phyloP scores from a whole-genome alignment of 2,113 vertebrate species.

The Morone chrysops region DNA sequence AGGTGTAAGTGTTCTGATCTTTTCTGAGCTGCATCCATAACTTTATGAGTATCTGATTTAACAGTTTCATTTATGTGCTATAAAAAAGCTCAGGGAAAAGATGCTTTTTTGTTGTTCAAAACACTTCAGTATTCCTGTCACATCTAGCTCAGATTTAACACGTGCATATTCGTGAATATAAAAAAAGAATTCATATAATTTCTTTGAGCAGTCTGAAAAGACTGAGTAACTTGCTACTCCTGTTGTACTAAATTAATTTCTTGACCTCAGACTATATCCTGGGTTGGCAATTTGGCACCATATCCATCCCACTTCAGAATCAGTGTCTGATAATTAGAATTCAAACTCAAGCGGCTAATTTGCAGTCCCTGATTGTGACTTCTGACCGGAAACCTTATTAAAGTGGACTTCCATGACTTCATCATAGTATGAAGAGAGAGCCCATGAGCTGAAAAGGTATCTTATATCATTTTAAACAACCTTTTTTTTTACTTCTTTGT shows the following conservation, averaged over 20 bases:
- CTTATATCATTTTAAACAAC: neutral
- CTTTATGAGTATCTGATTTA: conserved; percentile 32
- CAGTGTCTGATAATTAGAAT: conserved; percentile 82
- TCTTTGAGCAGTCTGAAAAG: conserved; percentile 29
- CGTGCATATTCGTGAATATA: conserved; percentile 27
- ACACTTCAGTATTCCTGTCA: conserved; percentile 38
- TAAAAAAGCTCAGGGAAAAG: conserved; percentile 3
- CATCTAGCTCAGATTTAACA: conserved; percentile 11
- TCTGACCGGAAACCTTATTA: conserved; percentile 68
- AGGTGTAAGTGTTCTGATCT: conserved; percentile 2
- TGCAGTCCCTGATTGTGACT: conserved; percentile 66
- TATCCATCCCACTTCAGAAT: conserved; percentile 74
- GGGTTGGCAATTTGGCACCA: conserved; percentile 78
- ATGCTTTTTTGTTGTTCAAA: neutral
- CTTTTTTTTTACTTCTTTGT: neutral
- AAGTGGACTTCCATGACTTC: conserved; percentile 60
- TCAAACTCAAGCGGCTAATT: conserved; percentile 80
- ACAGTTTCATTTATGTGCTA: conserved; percentile 25
- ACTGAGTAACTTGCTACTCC: conserved; percentile 49
- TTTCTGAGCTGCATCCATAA: neutral
- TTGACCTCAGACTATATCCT: conserved; percentile 77
- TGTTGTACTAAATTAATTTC: conserved; percentile 78
- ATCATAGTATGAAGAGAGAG: conserved; percentile 34
- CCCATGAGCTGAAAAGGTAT: neutral
- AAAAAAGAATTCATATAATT: neutral